phyloP scores from a whole-genome alignment of 2,113 vertebrate genomes.

The Neogobius melanostomus region DNA sequence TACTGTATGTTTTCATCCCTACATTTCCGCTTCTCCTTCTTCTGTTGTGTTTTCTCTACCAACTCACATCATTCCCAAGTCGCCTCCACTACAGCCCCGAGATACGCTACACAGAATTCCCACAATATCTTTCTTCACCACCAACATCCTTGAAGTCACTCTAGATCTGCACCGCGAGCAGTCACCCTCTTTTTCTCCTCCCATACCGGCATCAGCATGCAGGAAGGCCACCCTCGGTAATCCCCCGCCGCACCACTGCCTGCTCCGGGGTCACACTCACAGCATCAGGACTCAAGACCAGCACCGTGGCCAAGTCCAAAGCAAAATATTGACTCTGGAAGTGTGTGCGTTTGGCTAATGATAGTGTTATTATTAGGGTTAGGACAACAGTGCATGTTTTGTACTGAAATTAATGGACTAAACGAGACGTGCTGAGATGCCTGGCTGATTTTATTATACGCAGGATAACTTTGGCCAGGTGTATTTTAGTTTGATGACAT shows the following conservation, averaged over 20 bases:
- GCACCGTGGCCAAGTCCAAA: conserved; percentile 11
- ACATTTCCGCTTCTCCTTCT: conserved; percentile 11
- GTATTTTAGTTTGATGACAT: background rate
- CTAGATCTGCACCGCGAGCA: conserved; percentile 33
- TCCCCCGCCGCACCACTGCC: conserved; percentile 50
- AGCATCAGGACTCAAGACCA: conserved; percentile 3
- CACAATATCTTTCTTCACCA: conserved; percentile 20
- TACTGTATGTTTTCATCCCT: too few species aligned
- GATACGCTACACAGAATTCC: conserved; percentile 17
- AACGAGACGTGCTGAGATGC: conserved; percentile 3
- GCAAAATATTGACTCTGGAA: conserved; percentile 13
- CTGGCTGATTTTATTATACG: background rate
- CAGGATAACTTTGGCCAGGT: background rate
- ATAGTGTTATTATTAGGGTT: conserved; percentile 7
- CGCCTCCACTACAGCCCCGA: background rate
- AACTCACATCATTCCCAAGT: background rate
- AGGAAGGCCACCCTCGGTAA: conserved; percentile 59
- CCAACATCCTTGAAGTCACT: conserved; percentile 46
- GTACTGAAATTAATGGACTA: conserved; percentile 1
- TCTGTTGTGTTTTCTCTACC: conserved; percentile 3
- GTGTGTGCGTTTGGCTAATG: conserved; percentile 23
- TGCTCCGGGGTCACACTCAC: conserved; percentile 54
- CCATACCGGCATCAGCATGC: conserved; percentile 44
- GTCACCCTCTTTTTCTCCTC: conserved; percentile 20
- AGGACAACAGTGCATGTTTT: conserved; percentile 2